These are phyloP conservation scores for Pseudochirops corinnae DNA, from an alignment of 2,797 vertebrate genomes.

Conservation along the genomic window DNA sequence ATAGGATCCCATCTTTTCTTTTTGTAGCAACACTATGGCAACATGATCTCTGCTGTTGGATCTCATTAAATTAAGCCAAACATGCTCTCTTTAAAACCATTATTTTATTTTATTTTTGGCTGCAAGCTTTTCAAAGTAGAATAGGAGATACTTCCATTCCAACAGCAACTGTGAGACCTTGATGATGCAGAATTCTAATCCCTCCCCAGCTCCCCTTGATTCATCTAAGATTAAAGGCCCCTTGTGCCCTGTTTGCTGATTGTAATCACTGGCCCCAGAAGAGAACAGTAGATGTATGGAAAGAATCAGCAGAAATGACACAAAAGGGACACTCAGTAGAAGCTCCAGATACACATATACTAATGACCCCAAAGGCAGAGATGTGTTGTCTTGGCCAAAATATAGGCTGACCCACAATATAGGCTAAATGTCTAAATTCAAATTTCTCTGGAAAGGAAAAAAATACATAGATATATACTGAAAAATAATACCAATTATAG, in stretches of 20 bases:
- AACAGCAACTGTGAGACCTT: slow-evolving; percentile 77
- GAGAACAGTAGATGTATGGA: slow-evolving; percentile 74
- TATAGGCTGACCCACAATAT: not conserved
- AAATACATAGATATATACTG: not conserved
- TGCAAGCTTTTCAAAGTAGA: slow-evolving; percentile 80
- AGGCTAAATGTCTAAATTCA: not conserved
- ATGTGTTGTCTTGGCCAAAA: not conserved
- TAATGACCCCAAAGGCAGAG: not conserved
- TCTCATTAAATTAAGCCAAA: slow-evolving; percentile 83
- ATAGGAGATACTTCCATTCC: slow-evolving; percentile 77
- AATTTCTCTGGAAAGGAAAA: not conserved
- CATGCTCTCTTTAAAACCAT: slow-evolving; percentile 75
- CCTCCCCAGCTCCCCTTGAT: slow-evolving; percentile 76
- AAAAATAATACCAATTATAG: not conserved
- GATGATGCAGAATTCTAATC: slow-evolving; percentile 77
- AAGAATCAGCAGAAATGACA: slow-evolving; percentile 73
- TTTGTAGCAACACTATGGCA: slow-evolving; percentile 72
- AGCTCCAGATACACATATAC: slow-evolving; percentile 67
- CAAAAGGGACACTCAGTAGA: slow-evolving; percentile 68
- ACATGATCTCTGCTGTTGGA: slow-evolving; percentile 80
- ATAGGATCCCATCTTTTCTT: slow-evolving; percentile 74
- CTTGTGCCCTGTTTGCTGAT: slow-evolving; percentile 73
- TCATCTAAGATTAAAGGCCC: slow-evolving; percentile 73
- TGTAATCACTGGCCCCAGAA: slow-evolving; percentile 70
- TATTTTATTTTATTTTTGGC: slow-evolving; percentile 73